Evolutionary conservation across 64 coral and sea anemone species (phyloP).

Genomic region (Pachyseris speciosa): DNA sequence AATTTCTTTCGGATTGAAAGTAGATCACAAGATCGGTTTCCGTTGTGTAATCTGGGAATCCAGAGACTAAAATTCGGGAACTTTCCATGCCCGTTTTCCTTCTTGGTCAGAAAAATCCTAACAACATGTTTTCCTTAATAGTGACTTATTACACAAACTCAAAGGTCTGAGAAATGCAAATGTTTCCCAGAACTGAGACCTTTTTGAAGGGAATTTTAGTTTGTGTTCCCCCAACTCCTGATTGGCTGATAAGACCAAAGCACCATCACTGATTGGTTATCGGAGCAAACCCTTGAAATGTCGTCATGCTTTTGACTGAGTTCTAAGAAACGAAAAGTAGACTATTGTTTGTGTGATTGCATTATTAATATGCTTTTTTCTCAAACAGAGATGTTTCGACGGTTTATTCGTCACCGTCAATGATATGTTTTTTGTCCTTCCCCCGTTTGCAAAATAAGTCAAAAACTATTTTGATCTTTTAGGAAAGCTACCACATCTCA

Average conservation of each 20-base stretch:
- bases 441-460: too few species aligned
- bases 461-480: too few species aligned
- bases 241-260: not conserved
- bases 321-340: not conserved
- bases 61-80: not conserved
- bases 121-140: not conserved
- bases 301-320: not conserved
- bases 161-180: not conserved
- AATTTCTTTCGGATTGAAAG: constrained; percentile 50
- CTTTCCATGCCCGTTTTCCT: not conserved
- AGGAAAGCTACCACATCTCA: too few species aligned
- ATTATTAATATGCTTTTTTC: too few species aligned
- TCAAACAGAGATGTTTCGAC: too few species aligned
- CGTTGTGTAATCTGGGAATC: not conserved
- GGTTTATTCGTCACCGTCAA: too few species aligned
- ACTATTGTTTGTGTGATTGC: too few species aligned
- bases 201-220: not conserved
- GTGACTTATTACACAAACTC: too few species aligned
- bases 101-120: not conserved
- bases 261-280: not conserved
- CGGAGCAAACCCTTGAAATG: too few species aligned
- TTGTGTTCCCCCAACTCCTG: not conserved
- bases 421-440: too few species aligned
- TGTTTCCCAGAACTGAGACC: not conserved
- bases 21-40: constrained; percentile 3